Percentiles rank a stretch among this genome's conserved stretches.
These are phyloP conservation scores for Gibbula magus DNA, from an alignment of 2,888 invertebrate species.

Conservation along the genomic window DNA sequence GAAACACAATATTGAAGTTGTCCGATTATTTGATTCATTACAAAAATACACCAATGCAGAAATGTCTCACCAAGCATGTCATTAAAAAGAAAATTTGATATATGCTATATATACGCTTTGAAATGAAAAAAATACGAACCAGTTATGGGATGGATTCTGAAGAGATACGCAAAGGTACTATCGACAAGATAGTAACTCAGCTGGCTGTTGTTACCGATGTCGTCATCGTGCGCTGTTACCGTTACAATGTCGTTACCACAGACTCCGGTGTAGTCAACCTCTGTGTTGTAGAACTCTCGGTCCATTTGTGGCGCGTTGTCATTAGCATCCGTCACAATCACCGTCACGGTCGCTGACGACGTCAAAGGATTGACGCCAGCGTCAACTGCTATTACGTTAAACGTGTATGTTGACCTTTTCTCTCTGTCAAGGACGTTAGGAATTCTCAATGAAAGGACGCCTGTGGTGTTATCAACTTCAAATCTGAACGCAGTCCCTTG, in stretches of 20 bases:
- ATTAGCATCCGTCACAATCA: conserved; percentile 61
- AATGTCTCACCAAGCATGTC: too few relatives aligned
- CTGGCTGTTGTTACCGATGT: conserved; percentile 56
- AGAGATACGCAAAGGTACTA: conserved; percentile 49
- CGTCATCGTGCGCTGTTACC: conserved; percentile 63
- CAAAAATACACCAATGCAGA: too few relatives aligned
- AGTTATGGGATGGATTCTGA: conserved; percentile 44
- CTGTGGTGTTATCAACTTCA: not conserved
- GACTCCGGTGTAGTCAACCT: conserved; percentile 57
- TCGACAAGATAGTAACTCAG: conserved; percentile 46
- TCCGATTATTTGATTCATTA: too few relatives aligned
- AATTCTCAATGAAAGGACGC: not conserved
- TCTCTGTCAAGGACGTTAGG: conserved; percentile 61
- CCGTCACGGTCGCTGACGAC: conserved; percentile 47
- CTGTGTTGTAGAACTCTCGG: conserved; percentile 57
- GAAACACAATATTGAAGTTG: too few relatives aligned
- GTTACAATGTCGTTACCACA: conserved; percentile 52
- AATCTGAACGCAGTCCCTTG: not conserved
- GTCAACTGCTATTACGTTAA: conserved; percentile 51
- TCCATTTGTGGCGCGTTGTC: conserved; percentile 61
- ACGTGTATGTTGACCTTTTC: conserved; percentile 47
- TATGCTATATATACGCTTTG: too few relatives aligned
- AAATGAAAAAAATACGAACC: conserved; percentile 31
- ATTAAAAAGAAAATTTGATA: too few relatives aligned
- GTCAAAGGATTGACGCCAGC: conserved; percentile 44